Base-by-base conservation (phyloP, 2,797 vertebrate species). In the Liparis tanakae region DNA sequence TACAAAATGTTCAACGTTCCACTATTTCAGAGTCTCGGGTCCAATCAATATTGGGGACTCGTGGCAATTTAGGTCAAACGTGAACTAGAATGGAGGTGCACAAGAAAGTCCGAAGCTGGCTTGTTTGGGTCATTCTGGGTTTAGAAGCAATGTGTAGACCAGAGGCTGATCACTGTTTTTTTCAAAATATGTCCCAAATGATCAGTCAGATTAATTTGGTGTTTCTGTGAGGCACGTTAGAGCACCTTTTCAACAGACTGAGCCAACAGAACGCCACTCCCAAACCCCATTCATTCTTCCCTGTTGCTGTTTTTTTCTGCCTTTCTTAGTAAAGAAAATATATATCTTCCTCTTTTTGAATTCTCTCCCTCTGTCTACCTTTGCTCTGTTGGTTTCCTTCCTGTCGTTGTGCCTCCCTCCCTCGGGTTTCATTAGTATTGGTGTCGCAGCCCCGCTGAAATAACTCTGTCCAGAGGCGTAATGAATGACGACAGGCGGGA, bases 361-460 rank as follows among this genome's bases (percentile, higher is more conserved):
- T 54, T 70, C 33, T 41, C n/a, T 10, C n/a, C 1, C 55, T 72
- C 43, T 20, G 36, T 70, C 48, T 37, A 0, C 74, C 58, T 6
- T 20, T 30, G 43, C 37, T 43, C 46, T 30, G 61, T 74, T 54
- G 14, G 10, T 56, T 59, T 56, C 51, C 25, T 46, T 46, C 12
- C 48, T 57, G 13, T 48, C 3, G 6, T 48, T 5, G 20, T 68
- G 36, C 39, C 53, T 51, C n/a, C 48, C 51, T 70, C 59, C n/a
- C 55, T 44, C 39, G 8, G 73, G 48, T 39, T 81, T 90, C 79
- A 88, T 91, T 88, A 82, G 80, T 82, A 88, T 90, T 84, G 86
- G 74, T 81, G 81, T 88, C 83, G 68, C 78, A 62, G 70, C 7
- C 30, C 50, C 5, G 84, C 77, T 88, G 84, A 87, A 87, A 86